Evolutionary conservation across 2,797 vertebrate species (phyloP), one percentile per base, ranked within the genome.

Genomic region (Forpus xanthops): DNA sequence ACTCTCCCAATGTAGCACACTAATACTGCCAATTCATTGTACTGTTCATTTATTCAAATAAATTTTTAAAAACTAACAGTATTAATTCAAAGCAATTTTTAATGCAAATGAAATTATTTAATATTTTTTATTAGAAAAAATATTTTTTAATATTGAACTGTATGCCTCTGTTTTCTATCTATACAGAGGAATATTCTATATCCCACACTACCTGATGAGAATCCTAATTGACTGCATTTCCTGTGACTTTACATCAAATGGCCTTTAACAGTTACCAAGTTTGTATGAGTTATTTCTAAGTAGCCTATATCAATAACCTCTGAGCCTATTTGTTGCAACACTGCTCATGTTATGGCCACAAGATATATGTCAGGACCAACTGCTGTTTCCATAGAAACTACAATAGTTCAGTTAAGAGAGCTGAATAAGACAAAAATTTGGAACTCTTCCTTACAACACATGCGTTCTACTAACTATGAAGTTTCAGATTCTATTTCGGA

Each of bases 281-380:
- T 95, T 94, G 93, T 47, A 97, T 96, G 96, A 96, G 68, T 96
- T 96, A 96, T 97, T 96, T 95, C 96, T 94, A 83, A 75, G 61
- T 97, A 93, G 89, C 68, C 77, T 87, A n/a, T 95, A 95, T 95
- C 95, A 93, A 92, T 95, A 96, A 96, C 83, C 95, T 77, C 92
- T 95, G 94, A 98, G 97, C 89, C 90, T 82, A 94, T 96, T 96
- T 96, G 72, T 97, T 96, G 96, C 96, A 96, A 97, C 95, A 97
- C 96, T 64, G 45, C 92, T 81, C 56, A 49, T 52, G 58, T 82
- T 94, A 92, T 75, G 64, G 49, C 70, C 82, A 79, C 21, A 52
- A 96, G 77, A 94, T 64, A 50, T 60, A 75, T 56, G 65, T 30
- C 33, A 72, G 25, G 42, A 64, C 50, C 8, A 0, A 58, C 66